Base-by-base conservation (phyloP, 1,140 invertebrate genomes). In the Hydropsyche tenuis region DNA sequence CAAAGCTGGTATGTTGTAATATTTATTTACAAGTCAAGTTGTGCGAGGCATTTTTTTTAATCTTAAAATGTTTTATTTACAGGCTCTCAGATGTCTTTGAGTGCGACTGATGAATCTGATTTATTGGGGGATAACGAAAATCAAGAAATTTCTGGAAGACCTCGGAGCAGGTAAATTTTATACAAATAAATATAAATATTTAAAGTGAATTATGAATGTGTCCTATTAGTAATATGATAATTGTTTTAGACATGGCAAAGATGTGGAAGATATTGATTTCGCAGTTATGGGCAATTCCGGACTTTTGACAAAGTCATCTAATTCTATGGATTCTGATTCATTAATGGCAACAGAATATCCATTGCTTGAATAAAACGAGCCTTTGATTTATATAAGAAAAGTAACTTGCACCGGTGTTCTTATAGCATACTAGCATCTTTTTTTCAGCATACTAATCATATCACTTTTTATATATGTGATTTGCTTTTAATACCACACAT, bases 1-100 rank as follows among this genome's bases (percentile, higher is more conserved):
- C 77, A 88, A 89, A 37, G 87, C 89, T 78, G 89, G 89, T 89
- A 6, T 62, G 22, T 62, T 62, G 1, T 18, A 22, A 37, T 4
- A 4, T 4, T 37, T 3, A 37, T 37, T 37, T 3, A 37, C 9
- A 37, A 37, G n/a, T 43, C 37, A 48, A 48, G 16, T 16, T 48
- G 14, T 3, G 14, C 45, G 14, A 6, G 14, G 3, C 2, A 48
- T n/a, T 7, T 12, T 14, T 7, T 48, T 7, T 3, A 48, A 14
- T 14, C 14, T 7, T 12, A 48, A 48, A 6, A 48, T 48, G 4
- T 48, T 48, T 14, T 48, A 48, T 48, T n/a, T 48, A 48, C 81
- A 85, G 83, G 85, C 80, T 84, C 81, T 18, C 81, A 85, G 76
- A 82, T 81, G 71, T 85, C 84, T n/a, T 79, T 85, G 14, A 85